Percentiles rank a stretch among this genome's conserved stretches.
Conservation (phyloP, 2,888 invertebrate genomes). For the Aleiodes leptofemur region DNA sequence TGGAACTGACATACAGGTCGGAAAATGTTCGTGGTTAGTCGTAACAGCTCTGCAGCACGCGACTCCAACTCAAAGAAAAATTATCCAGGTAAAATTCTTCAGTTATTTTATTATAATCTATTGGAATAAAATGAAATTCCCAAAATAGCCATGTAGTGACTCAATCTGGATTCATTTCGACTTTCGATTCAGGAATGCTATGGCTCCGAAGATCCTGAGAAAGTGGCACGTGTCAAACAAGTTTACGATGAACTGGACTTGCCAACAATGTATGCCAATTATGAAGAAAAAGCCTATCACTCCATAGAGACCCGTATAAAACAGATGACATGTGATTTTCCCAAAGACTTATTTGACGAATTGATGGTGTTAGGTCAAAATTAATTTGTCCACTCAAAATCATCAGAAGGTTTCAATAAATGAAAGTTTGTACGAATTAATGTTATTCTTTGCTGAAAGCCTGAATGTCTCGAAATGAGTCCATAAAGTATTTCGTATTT, state of each 20-base stretch:
- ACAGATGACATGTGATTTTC: no score
- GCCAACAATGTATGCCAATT: conserved; percentile 85
- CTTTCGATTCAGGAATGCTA: conserved; percentile 80
- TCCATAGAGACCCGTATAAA: no score
- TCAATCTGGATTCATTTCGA: conserved; percentile 36
- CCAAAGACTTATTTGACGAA: no score
- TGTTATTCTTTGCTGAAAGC: no score
- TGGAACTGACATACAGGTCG: conserved; percentile 95
- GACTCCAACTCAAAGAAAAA: conserved; percentile 70
- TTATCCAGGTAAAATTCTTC: background rate
- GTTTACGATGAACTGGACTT: conserved; percentile 87
- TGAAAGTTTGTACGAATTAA: no score
- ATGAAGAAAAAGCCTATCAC: conserved; percentile 79
- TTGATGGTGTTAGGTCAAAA: no score
- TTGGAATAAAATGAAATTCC: conserved; percentile 73
- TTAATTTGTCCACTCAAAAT: no score
- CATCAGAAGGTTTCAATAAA: no score
- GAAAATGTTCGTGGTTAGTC: conserved; percentile 97
- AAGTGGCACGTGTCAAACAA: conserved; percentile 83
- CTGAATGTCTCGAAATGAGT: no score
- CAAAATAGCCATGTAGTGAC: no score
- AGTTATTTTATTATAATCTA: conserved; percentile 80
- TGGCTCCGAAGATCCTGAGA: conserved; percentile 81
- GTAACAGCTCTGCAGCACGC: conserved; percentile 91
- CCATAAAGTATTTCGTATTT: no score